phyloP scores from a whole-genome alignment of 2,888 invertebrate genomes.

The Apantesis nais region DNA sequence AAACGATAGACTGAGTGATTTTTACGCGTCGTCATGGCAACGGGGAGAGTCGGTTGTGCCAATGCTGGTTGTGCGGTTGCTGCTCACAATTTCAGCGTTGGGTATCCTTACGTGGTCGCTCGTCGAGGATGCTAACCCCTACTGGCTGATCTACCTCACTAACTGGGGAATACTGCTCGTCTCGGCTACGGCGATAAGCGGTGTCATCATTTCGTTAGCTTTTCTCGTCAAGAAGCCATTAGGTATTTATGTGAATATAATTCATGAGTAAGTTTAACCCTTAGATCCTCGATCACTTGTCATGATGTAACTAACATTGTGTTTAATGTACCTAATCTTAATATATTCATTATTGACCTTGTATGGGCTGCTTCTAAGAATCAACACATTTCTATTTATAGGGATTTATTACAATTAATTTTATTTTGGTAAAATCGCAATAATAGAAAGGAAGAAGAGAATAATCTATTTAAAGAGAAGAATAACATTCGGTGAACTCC shows the following conservation, averaged over 20 bases:
- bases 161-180: constrained; percentile 77
- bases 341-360: too few relatives aligned
- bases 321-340: too few relatives aligned
- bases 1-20: constrained; percentile 71
- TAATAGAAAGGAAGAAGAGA: not conserved
- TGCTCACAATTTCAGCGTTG: constrained; percentile 57
- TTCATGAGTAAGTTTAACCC: not conserved
- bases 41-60: constrained; percentile 72
- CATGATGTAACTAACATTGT: not conserved
- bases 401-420: not conserved
- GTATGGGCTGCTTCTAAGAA: not conserved
- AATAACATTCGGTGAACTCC: not conserved
- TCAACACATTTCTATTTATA: too few relatives aligned
- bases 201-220: constrained; percentile 62
- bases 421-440: not conserved
- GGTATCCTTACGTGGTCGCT: constrained; percentile 70
- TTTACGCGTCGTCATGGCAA: constrained; percentile 78
- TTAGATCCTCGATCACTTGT: not conserved
- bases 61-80: constrained; percentile 64
- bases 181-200: constrained; percentile 58
- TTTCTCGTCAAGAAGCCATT: constrained; percentile 53
- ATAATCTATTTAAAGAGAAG: not conserved
- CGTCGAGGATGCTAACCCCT: constrained; percentile 49
- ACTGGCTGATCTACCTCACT: constrained; percentile 75
- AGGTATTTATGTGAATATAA: constrained; percentile 52